phyloP scores from a whole-genome alignment of 2,113 vertebrate genomes.

The Macrotus californicus region DNA sequence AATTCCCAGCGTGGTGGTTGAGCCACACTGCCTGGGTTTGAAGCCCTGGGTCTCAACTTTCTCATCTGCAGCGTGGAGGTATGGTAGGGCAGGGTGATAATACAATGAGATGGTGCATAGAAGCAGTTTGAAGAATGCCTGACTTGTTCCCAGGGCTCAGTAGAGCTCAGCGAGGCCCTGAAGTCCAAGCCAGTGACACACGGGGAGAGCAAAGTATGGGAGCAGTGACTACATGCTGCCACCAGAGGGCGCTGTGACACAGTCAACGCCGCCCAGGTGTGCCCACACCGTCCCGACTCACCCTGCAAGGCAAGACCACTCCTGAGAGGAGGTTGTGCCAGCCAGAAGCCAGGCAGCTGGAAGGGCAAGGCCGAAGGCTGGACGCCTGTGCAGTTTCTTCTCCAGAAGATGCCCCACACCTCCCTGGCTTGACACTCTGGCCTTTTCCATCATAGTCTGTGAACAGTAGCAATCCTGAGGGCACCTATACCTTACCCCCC shows the following conservation, averaged over 20 bases:
- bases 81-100: neutral
- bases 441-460: neutral
- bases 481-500: neutral
- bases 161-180: neutral
- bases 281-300: neutral
- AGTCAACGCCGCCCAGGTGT: neutral
- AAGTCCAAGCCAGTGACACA: neutral
- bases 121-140: neutral
- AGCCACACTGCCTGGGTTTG: neutral
- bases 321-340: neutral
- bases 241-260: constrained; percentile 53
- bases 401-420: neutral
- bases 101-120: neutral
- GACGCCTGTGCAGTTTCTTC: neutral
- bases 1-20: neutral
- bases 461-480: neutral
- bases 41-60: neutral
- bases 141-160: too few species aligned
- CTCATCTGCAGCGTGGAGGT: neutral
- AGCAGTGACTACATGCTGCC: neutral
- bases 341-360: neutral
- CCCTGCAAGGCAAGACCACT: too few species aligned
- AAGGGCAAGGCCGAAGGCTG: fast-evolving
- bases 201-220: neutral
- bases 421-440: neutral